Percentiles rank a stretch among this genome's conserved stretches.
Evolutionary conservation across 2,888 invertebrate species (phyloP).

Genomic region (Macropis europaea): DNA sequence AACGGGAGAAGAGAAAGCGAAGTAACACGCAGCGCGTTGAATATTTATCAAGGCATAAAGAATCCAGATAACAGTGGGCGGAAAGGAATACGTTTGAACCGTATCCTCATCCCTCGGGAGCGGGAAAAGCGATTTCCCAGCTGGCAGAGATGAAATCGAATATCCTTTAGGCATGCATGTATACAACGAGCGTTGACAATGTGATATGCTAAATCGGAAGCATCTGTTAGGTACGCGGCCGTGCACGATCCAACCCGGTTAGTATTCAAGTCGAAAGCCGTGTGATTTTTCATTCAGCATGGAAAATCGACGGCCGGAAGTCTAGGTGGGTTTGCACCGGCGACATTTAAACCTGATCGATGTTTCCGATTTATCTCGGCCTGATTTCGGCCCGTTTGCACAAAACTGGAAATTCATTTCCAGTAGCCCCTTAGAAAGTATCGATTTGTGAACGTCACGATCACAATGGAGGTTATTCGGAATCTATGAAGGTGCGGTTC

Average conservation of each 20-base stretch:
- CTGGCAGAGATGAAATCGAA: constrained; percentile 31
- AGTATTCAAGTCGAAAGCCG: constrained; percentile 39
- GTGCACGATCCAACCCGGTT: constrained; percentile 28
- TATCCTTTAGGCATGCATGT: constrained; percentile 37
- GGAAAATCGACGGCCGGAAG: constrained; percentile 29
- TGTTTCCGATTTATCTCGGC: constrained; percentile 47
- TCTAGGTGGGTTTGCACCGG: constrained; percentile 17
- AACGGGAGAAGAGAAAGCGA: too few species aligned
- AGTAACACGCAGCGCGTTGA: background rate
- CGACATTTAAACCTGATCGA: constrained; percentile 56
- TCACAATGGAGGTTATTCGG: background rate
- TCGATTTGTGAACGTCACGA: constrained; percentile 30
- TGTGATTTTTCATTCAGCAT: constrained; percentile 51
- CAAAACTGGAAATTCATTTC: constrained; percentile 31
- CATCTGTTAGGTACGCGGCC: constrained; percentile 46
- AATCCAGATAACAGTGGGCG: background rate
- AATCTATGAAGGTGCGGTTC: background rate
- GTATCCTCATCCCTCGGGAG: background rate
- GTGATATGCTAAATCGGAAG: constrained; percentile 48
- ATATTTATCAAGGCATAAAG: background rate
- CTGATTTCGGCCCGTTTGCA: constrained; percentile 28
- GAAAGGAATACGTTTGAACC: constrained; percentile 1
- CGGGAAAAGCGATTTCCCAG: constrained; percentile 23
- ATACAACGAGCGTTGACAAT: constrained; percentile 44
- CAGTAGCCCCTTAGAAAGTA: background rate